Base-by-base conservation (phyloP, 2,797 vertebrate species). In the Harpagifer antarcticus region DNA sequence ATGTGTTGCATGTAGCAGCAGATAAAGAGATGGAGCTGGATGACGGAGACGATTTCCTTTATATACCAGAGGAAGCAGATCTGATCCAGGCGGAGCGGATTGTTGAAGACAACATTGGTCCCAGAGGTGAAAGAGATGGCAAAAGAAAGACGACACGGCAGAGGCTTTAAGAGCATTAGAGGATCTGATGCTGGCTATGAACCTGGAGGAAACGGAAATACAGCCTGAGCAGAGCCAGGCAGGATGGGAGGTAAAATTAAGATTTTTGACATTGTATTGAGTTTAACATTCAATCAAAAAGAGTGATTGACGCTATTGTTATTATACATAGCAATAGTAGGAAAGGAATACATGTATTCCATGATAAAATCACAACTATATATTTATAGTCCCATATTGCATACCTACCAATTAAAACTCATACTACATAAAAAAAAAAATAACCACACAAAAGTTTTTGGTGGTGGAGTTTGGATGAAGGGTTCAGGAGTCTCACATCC, bases 51-150 rank as follows among this genome's bases (percentile, higher is more conserved):
- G 91, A 92, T 0, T 87, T 98, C 82, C 93, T 98, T 20, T 86
- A 95, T 6, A 94, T 99, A 0, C 78, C 88, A 3, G 96, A 97
- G 86, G 96, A 98, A 79, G 97, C 97, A 0, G 97, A 96, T 47
- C 86, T 97, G 84, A 96, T 99, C 78, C 93, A 97, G 86, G 95
- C 90, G 1, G 98, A 98, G 50, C 94, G 97, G 45, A 86, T 96
- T 27, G 93, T 99, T 63, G 96, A 97, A 9, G 96, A 96, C 79
- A 86, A 92, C 31, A 92, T 90, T 5, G 75, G 65, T 55, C 44
- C 33, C 52, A 66, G 54, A 83, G 74, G 5, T 44, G 23, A 5
- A 13, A 61, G 13, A 70, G 71, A 77, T 42, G 43, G 15, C 27
- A 76, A 3, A 82, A 68, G 20, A 69, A 56, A 17, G 43, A 0